Conservation (phyloP, 2,113 vertebrate species). For the Ciconia stormi region DNA sequence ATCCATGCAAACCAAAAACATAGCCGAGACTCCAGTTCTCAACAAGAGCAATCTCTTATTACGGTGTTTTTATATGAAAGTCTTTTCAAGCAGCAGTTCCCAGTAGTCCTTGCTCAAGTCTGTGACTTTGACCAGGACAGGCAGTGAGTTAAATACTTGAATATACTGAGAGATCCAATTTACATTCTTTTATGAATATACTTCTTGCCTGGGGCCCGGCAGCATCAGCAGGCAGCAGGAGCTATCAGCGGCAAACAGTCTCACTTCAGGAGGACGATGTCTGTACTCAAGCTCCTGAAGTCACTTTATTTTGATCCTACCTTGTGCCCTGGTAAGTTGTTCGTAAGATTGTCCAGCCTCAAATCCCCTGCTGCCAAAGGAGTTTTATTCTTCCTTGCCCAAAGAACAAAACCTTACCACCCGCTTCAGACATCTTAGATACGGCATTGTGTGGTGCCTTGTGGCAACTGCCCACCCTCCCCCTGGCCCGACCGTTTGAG, state of each 20-base stretch:
- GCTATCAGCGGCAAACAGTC: not conserved
- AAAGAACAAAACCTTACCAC: not conserved
- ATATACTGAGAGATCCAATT: not conserved
- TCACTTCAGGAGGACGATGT: not conserved
- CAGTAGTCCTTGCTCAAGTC: not conserved
- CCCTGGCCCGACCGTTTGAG: not conserved
- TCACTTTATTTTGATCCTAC: not conserved
- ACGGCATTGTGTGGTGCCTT: not conserved
- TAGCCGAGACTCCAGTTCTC: not conserved
- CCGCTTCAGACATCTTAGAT: not conserved
- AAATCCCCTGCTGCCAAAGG: not conserved
- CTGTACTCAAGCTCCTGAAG: not conserved
- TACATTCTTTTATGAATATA: not conserved
- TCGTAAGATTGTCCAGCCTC: not conserved
- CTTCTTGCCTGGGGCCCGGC: not conserved
- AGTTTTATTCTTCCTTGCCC: not conserved
- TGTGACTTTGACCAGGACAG: not conserved
- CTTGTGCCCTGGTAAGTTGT: not conserved
- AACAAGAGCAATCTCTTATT: not conserved
- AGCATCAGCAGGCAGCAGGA: not conserved
- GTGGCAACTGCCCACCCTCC: not conserved
- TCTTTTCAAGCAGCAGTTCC: not conserved
- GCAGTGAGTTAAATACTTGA: not conserved
- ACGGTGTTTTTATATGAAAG: not conserved
- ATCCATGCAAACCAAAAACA: not conserved